These are phyloP conservation scores for Channa argus DNA, from an alignment of 2,113 vertebrate species.

Conservation along the genomic window DNA sequence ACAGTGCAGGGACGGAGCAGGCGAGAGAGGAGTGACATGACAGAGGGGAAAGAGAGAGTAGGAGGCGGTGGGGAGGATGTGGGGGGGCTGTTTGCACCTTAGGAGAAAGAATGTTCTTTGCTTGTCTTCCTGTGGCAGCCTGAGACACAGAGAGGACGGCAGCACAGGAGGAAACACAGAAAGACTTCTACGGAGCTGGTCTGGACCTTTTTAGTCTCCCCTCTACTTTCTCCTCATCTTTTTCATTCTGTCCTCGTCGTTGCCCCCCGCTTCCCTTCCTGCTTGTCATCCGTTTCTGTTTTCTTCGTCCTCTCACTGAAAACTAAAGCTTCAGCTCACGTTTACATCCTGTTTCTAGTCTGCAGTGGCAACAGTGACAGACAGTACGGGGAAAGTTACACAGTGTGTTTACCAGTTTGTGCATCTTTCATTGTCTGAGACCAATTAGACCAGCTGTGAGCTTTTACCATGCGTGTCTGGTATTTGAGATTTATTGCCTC, in stretches of 20 bases:
- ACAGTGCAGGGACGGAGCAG: slow-evolving; percentile 45
- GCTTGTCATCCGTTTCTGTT: slow-evolving; percentile 68
- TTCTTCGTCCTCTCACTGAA: slow-evolving; percentile 47
- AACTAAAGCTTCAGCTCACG: slow-evolving; percentile 41
- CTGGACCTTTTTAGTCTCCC: slow-evolving; percentile 31
- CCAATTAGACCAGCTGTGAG: slow-evolving; percentile 68
- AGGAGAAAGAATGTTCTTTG: slow-evolving; percentile 78
- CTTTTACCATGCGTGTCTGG: slow-evolving; percentile 73
- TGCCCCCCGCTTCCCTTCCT: slow-evolving; percentile 38
- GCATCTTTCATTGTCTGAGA: slow-evolving; percentile 28
- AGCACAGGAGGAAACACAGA: slow-evolving; percentile 10
- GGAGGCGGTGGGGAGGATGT: slow-evolving; percentile 14
- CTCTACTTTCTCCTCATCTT: slow-evolving; percentile 32
- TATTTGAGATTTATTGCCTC: slow-evolving; percentile 77
- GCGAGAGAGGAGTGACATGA: slow-evolving; percentile 49
- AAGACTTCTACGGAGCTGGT: slow-evolving; percentile 26
- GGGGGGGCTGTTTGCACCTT: slow-evolving; percentile 73
- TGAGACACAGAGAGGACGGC: slow-evolving; percentile 46
- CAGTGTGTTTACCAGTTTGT: slow-evolving; percentile 2
- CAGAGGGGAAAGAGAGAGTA: slow-evolving; percentile 44
- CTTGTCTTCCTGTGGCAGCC: slow-evolving; percentile 64
- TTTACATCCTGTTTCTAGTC: slow-evolving; percentile 68
- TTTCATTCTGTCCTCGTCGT: slow-evolving; percentile 35
- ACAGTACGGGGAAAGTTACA: neutral
- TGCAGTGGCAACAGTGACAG: slow-evolving; percentile 57